A percentile compares a stretch with the other conserved stretches of the same genome.
phyloP scores from a whole-genome alignment of 2,888 invertebrate genomes.

The Meliscaeva auricollis region DNA sequence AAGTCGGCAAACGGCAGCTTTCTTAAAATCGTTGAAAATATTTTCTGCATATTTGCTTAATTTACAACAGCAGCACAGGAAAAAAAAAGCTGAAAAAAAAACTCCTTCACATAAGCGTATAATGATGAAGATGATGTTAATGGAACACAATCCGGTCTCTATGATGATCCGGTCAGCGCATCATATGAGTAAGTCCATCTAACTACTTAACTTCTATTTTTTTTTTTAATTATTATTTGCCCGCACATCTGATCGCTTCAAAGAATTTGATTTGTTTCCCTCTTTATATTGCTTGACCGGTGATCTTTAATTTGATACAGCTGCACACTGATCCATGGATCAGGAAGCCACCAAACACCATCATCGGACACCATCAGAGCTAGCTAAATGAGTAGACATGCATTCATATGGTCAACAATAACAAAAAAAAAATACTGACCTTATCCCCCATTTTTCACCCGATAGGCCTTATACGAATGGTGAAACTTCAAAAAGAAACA shows the following conservation, averaged over 20 bases:
- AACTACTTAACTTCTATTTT: not conserved
- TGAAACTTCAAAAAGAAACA: constrained; percentile 25
- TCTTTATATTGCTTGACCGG: constrained; percentile 49
- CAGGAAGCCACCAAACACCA: constrained; percentile 26
- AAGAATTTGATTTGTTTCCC: constrained; percentile 67
- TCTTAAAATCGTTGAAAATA: constrained; percentile 4
- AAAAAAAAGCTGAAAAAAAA: not conserved
- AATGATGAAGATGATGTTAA: constrained; percentile 68
- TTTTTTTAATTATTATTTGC: constrained; percentile 7
- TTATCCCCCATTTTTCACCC: not conserved
- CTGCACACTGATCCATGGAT: constrained; percentile 18
- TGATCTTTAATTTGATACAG: constrained; percentile 51
- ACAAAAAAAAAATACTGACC: constrained; percentile 11
- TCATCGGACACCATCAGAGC: not conserved
- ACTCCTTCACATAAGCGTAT: constrained; percentile 17
- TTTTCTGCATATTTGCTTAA: constrained; percentile 6
- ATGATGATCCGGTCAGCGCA: constrained; percentile 18
- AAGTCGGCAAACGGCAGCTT: constrained; percentile 4
- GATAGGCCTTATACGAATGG: constrained; percentile 25
- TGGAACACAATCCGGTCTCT: constrained; percentile 64
- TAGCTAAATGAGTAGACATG: constrained; percentile 33
- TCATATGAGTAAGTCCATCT: constrained; percentile 21
- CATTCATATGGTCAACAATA: not conserved
- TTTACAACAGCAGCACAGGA: not conserved
- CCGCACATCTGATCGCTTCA: constrained; percentile 14